Conservation (phyloP, 1,140 invertebrate species). For the Drosophila repletoides region DNA sequence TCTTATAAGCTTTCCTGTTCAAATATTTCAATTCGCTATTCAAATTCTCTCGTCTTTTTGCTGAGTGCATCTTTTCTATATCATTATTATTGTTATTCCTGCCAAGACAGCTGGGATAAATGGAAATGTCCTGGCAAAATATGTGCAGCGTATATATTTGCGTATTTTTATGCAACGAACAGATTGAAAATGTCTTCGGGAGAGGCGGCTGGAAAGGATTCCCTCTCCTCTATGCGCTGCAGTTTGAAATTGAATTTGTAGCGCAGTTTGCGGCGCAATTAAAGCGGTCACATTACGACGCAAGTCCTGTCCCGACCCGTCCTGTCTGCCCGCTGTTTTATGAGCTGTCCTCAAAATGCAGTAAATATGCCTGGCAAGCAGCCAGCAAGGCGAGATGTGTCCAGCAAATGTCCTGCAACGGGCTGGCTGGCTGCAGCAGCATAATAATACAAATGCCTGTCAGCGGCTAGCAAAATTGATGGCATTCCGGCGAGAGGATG, state of each 20-base stretch:
- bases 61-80: conserved; percentile 9
- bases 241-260: conserved; percentile 55
- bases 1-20: too few relatives aligned
- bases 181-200: conserved; percentile 59
- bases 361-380: conserved; percentile 63
- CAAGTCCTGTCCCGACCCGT: neutral
- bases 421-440: conserved; percentile 7
- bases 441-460: conserved; percentile 55
- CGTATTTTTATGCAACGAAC: conserved; percentile 67
- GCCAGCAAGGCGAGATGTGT: conserved; percentile 51
- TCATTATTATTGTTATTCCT: conserved; percentile 1
- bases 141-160: conserved; percentile 65
- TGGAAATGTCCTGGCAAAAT: conserved; percentile 64
- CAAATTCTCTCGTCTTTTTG: conserved; percentile 20
- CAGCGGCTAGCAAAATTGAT: conserved; percentile 65
- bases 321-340: conserved; percentile 36
- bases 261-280: conserved; percentile 64
- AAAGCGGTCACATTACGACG: conserved; percentile 53
- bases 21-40: too few relatives aligned
- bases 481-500: conserved; percentile 30
- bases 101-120: conserved; percentile 38
- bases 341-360: conserved; percentile 58
- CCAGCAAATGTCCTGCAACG: conserved; percentile 37
- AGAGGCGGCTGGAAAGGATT: neutral
- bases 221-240: neutral